Conservation (phyloP, 1,140 invertebrate genomes). For the Drosophila suzukii region DNA sequence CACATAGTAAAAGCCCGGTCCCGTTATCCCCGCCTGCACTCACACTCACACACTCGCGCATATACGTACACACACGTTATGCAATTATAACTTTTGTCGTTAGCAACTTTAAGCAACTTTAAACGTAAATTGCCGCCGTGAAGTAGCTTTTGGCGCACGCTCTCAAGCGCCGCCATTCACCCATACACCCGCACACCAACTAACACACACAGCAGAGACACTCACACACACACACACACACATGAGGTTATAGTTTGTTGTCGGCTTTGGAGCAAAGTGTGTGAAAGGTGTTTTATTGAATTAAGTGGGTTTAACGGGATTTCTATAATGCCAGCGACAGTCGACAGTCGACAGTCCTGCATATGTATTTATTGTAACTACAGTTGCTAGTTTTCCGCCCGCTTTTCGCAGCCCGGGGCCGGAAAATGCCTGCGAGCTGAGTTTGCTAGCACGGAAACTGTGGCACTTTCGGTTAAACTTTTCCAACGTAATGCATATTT, state of each 20-base stretch:
- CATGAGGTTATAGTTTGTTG: constrained; percentile 72
- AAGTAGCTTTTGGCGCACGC: constrained; percentile 80
- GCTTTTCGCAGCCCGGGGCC: no score
- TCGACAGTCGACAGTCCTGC: constrained; percentile 48
- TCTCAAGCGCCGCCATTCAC: constrained; percentile 53
- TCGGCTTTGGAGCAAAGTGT: constrained; percentile 79
- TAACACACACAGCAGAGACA: constrained; percentile 16
- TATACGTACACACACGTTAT: constrained; percentile 65
- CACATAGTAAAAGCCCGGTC: constrained; percentile 32
- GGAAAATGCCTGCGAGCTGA: constrained; percentile 16
- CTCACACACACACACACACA: constrained; percentile 9
- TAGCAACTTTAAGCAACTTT: constrained; percentile 84
- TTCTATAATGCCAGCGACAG: constrained; percentile 76
- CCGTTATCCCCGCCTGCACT: neutral
- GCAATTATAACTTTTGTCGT: constrained; percentile 84
- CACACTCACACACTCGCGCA: constrained; percentile 46
- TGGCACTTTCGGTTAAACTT: constrained; percentile 70
- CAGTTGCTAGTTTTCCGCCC: constrained; percentile 41
- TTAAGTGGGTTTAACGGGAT: constrained; percentile 82
- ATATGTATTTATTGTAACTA: constrained; percentile 80
- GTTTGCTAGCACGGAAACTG: constrained; percentile 30
- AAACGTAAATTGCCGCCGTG: constrained; percentile 83
- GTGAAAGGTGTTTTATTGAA: constrained; percentile 83
- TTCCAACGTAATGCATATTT: constrained; percentile 72
- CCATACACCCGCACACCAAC: constrained; percentile 5